These are phyloP conservation scores for Pipistrellus nathusii DNA, from an alignment of 2,797 vertebrate species.

Conservation along the genomic window DNA sequence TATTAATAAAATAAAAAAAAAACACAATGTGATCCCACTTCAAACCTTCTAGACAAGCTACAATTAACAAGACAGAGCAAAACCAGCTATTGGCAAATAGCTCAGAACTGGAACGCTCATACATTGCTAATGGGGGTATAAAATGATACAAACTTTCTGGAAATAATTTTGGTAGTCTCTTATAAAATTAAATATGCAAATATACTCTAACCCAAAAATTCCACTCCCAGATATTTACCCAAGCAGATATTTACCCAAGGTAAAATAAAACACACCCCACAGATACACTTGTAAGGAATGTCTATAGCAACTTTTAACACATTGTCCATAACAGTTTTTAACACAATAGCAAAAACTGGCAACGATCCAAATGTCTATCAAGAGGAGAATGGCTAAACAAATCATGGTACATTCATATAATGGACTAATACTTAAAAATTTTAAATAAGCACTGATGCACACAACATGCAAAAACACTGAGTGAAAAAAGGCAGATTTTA, in stretches of 20 bases:
- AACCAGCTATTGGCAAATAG: not conserved
- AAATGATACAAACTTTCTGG: not conserved
- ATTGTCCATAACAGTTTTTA: too few relatives aligned
- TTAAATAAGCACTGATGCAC: not conserved
- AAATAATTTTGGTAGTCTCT: constrained; percentile 25
- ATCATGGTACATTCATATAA: not conserved
- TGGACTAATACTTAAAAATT: not conserved
- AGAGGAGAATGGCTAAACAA: not conserved
- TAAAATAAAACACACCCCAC: not conserved
- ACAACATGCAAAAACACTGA: not conserved
- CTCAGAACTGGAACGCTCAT: not conserved
- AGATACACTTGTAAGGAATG: not conserved
- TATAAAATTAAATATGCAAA: not conserved
- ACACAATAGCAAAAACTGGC: not conserved
- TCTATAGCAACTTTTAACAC: not conserved
- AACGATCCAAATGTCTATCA: not conserved
- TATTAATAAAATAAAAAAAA: too few relatives aligned
- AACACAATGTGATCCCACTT: not conserved
- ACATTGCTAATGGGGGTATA: not conserved
- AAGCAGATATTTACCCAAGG: not conserved
- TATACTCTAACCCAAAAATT: not conserved
- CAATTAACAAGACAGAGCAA: not conserved
- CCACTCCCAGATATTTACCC: not conserved
- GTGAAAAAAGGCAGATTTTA: too few relatives aligned
- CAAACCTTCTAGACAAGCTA: not conserved